Conservation (phyloP, 2,113 vertebrate species). For the Clarias magur region DNA sequence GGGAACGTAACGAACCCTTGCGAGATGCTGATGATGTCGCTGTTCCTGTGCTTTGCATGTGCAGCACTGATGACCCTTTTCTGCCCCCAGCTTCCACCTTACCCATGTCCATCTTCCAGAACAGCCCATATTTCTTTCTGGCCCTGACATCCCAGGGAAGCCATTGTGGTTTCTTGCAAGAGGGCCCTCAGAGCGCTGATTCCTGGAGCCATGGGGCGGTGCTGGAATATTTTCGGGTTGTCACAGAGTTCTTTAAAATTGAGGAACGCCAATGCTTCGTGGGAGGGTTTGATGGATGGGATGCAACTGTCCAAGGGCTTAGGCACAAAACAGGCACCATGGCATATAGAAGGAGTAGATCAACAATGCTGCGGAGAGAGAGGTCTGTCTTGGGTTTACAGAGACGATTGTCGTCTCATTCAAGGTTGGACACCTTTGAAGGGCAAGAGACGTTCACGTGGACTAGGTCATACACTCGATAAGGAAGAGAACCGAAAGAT, state of each 20-base stretch:
- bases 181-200: background rate
- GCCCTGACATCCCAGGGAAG: slow-evolving; percentile 76
- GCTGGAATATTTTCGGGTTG: slow-evolving; percentile 80
- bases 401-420: slow-evolving; percentile 23
- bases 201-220: slow-evolving; percentile 81
- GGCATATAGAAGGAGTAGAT: slow-evolving; percentile 59
- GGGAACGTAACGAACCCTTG: slow-evolving; percentile 87
- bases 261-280: slow-evolving; percentile 65
- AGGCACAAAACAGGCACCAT: slow-evolving; percentile 57
- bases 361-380: slow-evolving; percentile 56
- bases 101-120: slow-evolving; percentile 79
- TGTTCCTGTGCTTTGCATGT: slow-evolving; percentile 82
- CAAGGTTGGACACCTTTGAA: background rate
- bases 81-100: slow-evolving; percentile 68
- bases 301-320: slow-evolving; percentile 47
- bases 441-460: slow-evolving; percentile 71
- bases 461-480: slow-evolving; percentile 66
- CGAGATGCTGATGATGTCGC: slow-evolving; percentile 86
- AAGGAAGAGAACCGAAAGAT: background rate
- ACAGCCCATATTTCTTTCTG: slow-evolving; percentile 85
- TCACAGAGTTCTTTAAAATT: slow-evolving; percentile 77
- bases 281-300: slow-evolving; percentile 47
- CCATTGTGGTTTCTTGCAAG: slow-evolving; percentile 80
- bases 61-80: slow-evolving; percentile 81
- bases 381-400: slow-evolving; percentile 26